Evolutionary conservation across 2,888 invertebrate species (phyloP).

Genomic region (Drosophila greeni): DNA sequence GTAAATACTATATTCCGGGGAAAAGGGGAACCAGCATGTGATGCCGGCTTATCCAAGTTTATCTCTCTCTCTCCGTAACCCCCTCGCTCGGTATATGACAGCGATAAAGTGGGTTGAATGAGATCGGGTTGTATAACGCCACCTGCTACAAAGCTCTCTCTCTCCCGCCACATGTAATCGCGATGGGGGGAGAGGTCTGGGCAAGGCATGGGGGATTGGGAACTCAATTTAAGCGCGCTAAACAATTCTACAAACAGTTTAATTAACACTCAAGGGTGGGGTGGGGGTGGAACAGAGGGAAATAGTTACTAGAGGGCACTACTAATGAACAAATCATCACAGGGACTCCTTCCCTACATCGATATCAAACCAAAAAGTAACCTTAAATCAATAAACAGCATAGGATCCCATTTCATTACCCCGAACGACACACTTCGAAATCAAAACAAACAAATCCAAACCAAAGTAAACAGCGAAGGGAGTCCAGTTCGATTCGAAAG

Average conservation of each 20-base stretch:
- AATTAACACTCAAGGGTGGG: slow-evolving; percentile 53
- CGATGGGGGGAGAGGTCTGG: neutral
- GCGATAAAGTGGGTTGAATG: slow-evolving; percentile 24
- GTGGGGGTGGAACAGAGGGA: neutral
- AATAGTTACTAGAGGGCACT: neutral
- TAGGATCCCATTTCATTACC: no score
- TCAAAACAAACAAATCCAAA: slow-evolving; percentile 3
- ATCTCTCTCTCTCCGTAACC: slow-evolving; percentile 3
- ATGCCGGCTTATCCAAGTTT: slow-evolving; percentile 22
- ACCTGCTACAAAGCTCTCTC: slow-evolving; percentile 8
- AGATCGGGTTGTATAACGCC: slow-evolving; percentile 39
- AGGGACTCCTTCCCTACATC: no score
- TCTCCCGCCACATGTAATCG: slow-evolving; percentile 2
- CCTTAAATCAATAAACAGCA: neutral
- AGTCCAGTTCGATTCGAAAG: neutral
- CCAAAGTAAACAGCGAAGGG: neutral
- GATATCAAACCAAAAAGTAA: neutral
- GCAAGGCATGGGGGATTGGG: neutral
- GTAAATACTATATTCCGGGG: neutral
- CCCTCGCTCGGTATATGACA: neutral
- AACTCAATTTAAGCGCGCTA: slow-evolving; percentile 38
- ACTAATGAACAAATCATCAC: neutral
- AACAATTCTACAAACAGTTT: slow-evolving; percentile 54
- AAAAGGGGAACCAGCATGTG: slow-evolving; percentile 10
- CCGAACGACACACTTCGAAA: neutral